Evolutionary conservation across 2,888 invertebrate genomes (phyloP).

Genomic region (Ariolimax columbianus): DNA sequence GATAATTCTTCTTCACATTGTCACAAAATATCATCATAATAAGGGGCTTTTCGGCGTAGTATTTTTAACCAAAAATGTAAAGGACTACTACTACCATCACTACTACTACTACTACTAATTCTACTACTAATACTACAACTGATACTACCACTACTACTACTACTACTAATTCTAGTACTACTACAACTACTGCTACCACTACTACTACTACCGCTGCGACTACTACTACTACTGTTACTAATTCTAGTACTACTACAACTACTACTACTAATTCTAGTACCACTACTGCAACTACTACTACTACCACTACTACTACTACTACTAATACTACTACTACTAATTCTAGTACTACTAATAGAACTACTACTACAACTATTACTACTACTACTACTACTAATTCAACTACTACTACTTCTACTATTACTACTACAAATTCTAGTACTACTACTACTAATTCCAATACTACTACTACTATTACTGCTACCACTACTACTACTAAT

Average conservation of each 20-base stretch:
- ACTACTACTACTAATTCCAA: too few relatives aligned
- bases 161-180: background rate
- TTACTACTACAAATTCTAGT: background rate
- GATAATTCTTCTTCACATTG: too few relatives aligned
- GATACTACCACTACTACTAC: background rate
- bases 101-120: too few relatives aligned
- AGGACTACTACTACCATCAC: too few relatives aligned
- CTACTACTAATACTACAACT: too few relatives aligned
- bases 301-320: background rate
- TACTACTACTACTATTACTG: background rate
- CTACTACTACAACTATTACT: background rate
- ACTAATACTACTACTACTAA: background rate
- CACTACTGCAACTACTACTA: background rate
- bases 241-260: background rate
- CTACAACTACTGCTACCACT: background rate
- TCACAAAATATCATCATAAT: too few relatives aligned
- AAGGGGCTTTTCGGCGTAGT: too few relatives aligned
- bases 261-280: background rate
- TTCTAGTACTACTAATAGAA: background rate
- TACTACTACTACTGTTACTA: background rate
- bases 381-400: background rate
- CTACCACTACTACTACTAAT: background rate
- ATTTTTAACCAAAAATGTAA: too few relatives aligned
- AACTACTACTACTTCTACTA: background rate
- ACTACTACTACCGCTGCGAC: background rate